Evolutionary conservation across 1,140 invertebrate genomes (phyloP).

Genomic region (Lasioglossum albipes): DNA sequence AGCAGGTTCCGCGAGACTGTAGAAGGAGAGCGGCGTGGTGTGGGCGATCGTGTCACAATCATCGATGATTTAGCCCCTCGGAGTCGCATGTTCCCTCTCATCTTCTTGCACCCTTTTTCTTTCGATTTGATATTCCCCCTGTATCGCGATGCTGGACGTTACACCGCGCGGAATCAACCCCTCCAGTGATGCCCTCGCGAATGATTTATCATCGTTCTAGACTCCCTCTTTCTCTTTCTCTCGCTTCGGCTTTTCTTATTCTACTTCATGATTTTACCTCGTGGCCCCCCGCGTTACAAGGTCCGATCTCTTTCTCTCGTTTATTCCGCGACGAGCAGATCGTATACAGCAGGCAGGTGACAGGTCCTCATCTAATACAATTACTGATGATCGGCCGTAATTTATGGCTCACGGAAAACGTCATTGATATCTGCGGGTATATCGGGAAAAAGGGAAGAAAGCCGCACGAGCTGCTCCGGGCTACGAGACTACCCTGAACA

Average conservation of each 20-base stretch:
- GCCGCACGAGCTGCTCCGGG: constrained; percentile 37
- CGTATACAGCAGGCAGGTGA: constrained; percentile 51
- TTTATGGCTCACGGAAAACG: constrained; percentile 70
- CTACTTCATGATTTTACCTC: constrained; percentile 4
- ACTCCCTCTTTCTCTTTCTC: not conserved
- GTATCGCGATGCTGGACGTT: not conserved
- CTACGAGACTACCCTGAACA: constrained; percentile 50
- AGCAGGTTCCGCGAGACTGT: not conserved
- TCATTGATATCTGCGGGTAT: constrained; percentile 55
- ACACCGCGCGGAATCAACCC: constrained; percentile 37
- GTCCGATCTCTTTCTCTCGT: not conserved
- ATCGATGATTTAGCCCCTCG: constrained; percentile 65
- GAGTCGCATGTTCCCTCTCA: constrained; percentile 30
- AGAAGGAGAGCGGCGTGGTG: constrained; percentile 25
- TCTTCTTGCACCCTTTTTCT: constrained; percentile 38
- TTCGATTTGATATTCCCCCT: constrained; percentile 1
- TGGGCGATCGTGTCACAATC: constrained; percentile 62
- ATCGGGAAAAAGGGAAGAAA: constrained; percentile 38
- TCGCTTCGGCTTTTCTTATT: constrained; percentile 19
- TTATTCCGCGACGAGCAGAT: not conserved
- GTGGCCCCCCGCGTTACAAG: not conserved
- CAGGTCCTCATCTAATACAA: constrained; percentile 77
- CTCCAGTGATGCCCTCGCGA: constrained; percentile 45
- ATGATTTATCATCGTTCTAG: constrained; percentile 67
- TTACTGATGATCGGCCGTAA: constrained; percentile 70